Percentiles rank a stretch among this genome's conserved stretches.
Conservation (phyloP, 1,140 invertebrate species). For the Aethina tumida region DNA sequence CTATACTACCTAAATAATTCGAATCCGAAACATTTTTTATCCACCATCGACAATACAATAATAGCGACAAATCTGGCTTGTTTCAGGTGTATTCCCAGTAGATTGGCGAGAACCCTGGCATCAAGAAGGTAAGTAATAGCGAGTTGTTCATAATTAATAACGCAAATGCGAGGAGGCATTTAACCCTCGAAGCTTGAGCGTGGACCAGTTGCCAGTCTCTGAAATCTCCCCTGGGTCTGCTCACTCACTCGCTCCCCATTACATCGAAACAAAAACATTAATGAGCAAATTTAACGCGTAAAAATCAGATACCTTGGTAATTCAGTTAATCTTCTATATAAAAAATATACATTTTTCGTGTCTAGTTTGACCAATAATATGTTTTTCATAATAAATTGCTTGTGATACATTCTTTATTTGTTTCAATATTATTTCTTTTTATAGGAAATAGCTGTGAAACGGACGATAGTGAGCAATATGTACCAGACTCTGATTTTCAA, state of each 20-base stretch:
- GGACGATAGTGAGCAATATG: slow-evolving; percentile 34
- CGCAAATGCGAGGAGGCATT: slow-evolving; percentile 30
- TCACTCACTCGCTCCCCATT: background rate
- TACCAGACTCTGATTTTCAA: slow-evolving; percentile 28
- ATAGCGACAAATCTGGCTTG: slow-evolving; percentile 10
- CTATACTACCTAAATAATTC: too few species aligned
- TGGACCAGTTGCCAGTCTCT: too few species aligned
- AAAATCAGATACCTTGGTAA: too few species aligned
- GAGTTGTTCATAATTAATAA: slow-evolving; percentile 29
- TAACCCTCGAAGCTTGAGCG: slow-evolving; percentile 28
- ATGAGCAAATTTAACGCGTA: too few species aligned
- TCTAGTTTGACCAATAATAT: too few species aligned
- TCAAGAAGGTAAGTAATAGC: slow-evolving; percentile 36
- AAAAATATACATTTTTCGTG: too few species aligned
- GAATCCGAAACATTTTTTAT: too few species aligned
- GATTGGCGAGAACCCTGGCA: slow-evolving; percentile 36
- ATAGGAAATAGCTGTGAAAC: slow-evolving; percentile 34
- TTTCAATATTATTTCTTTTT: slow-evolving; percentile 12
- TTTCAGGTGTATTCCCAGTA: slow-evolving; percentile 31
- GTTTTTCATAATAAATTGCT: too few species aligned
- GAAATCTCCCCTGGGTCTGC: background rate
- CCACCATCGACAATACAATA: too few species aligned
- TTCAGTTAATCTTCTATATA: too few species aligned
- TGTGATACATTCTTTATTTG: slow-evolving; percentile 8
- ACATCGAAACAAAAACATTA: too few species aligned